Percentiles rank a stretch among this genome's conserved stretches.
Conservation (phyloP, 2,888 invertebrate genomes). For the Epirrhoe tristata region DNA sequence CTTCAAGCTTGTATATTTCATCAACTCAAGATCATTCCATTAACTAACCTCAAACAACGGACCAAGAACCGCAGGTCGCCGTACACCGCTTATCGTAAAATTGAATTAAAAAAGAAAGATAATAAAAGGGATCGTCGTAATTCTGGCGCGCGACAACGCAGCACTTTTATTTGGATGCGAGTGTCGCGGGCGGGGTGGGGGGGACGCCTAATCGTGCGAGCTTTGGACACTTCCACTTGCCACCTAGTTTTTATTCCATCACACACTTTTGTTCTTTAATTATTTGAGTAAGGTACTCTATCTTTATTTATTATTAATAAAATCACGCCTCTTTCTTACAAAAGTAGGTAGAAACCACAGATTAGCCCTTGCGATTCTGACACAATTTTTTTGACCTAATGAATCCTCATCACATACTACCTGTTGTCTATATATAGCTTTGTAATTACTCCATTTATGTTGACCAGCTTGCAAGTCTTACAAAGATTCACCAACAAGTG, state of each 20-base stretch:
- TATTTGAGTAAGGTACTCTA: too few relatives aligned
- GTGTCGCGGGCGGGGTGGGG: slow-evolving; percentile 47
- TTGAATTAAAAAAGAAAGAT: slow-evolving; percentile 83
- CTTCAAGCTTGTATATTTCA: not conserved
- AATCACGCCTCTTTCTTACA: too few relatives aligned
- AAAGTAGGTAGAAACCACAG: too few relatives aligned
- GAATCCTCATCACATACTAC: too few relatives aligned
- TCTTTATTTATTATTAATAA: too few relatives aligned
- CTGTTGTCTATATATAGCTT: too few relatives aligned
- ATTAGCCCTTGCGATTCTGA: too few relatives aligned
- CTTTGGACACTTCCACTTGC: slow-evolving; percentile 59
- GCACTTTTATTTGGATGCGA: slow-evolving; percentile 77
- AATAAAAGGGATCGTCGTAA: slow-evolving; percentile 83
- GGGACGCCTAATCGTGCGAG: slow-evolving; percentile 73
- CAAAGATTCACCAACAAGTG: too few relatives aligned
- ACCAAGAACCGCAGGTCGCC: slow-evolving; percentile 56
- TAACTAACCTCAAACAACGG: slow-evolving; percentile 28
- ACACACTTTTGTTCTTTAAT: too few relatives aligned
- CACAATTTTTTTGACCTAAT: too few relatives aligned
- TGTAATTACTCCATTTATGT: too few relatives aligned
- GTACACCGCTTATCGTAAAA: slow-evolving; percentile 78
- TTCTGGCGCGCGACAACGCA: slow-evolving; percentile 83
- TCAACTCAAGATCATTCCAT: not conserved
- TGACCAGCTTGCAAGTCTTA: too few relatives aligned
- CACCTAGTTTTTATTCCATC: slow-evolving; percentile 16